Base-by-base conservation (phyloP, 2,113 vertebrate species). In the Chascanopsetta lugubris region DNA sequence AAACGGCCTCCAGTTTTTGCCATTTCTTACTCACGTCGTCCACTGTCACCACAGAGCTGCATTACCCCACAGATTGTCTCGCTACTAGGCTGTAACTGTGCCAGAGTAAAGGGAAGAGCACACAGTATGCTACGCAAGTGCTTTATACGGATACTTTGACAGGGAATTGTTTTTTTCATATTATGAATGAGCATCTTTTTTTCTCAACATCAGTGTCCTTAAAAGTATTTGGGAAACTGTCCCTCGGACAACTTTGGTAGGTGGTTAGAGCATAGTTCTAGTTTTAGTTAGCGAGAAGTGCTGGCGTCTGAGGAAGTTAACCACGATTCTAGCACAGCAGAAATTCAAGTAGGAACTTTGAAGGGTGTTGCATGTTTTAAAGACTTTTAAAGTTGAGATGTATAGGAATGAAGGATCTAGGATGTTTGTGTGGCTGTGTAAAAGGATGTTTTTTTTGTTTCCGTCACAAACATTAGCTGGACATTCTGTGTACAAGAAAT, bases 301-400 rank as follows among this genome's bases (percentile, higher is more conserved):
- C 72, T 55, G 46, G 73, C 43, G 79, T 89, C 79, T 59, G 79
- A 75, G 76, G 69, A 73, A 68, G 77, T 82, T 66, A n/a, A 56
- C 71, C 73, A 43, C 78, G 69, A 79, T 69, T 69, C 75, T 84
- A 84, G 84, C 85, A 84, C 85, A 89, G 80, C 75, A 72, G 72
- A 85, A 83, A 69, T 67, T 89, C 81, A 74, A 78, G 85, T n/a
- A 87, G 86, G 83, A 90, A 71, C 69, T 75, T 72, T 77, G 79
- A 78, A 84, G 21, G 83, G 78, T 86, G 75, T 89, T 90, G 87
- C 88, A 89, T 89, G 90, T 89, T 88, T n/a, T 87, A 84, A 86
- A 85, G 79, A 86, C 66, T 75, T 86, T 84, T 69, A 55, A 77
- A 61, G 77, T 86, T 78, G 89, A 85, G 82, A 80, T 85, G 85